These are phyloP conservation scores for Phorcus lineatus DNA, from an alignment of 2,888 invertebrate genomes.

Conservation along the genomic window DNA sequence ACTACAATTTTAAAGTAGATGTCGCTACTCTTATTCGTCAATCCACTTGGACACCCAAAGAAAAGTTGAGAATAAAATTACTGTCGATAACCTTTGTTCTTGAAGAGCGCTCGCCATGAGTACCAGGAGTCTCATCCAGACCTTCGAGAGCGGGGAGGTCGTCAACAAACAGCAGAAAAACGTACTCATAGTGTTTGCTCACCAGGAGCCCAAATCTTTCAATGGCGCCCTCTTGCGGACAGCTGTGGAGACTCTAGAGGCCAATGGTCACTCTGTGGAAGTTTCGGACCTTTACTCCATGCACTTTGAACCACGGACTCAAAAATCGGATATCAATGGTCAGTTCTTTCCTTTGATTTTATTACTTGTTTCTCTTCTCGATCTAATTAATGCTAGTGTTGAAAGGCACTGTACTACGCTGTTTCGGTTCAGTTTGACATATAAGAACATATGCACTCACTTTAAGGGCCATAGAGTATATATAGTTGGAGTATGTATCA, in stretches of 20 bases:
- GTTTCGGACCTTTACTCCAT: constrained; percentile 60
- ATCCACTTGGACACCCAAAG: too few relatives aligned
- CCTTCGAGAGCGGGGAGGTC: not conserved
- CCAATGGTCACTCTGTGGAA: constrained; percentile 49
- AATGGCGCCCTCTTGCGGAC: constrained; percentile 54
- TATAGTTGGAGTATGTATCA: too few relatives aligned
- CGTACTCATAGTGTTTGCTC: constrained; percentile 59
- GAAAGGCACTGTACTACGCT: too few relatives aligned
- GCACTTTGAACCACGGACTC: constrained; percentile 55
- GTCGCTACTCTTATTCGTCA: too few relatives aligned
- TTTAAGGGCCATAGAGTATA: too few relatives aligned
- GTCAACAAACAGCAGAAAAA: constrained; percentile 29
- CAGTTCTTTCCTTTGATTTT: not conserved
- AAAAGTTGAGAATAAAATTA: too few relatives aligned
- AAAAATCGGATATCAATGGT: constrained; percentile 48
- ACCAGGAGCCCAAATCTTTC: constrained; percentile 57
- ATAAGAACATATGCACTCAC: too few relatives aligned
- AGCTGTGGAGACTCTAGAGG: constrained; percentile 46
- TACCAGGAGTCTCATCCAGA: not conserved
- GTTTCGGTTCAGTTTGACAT: too few relatives aligned
- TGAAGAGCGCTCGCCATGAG: not conserved
- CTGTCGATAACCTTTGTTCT: too few relatives aligned
- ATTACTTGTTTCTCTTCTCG: too few relatives aligned
- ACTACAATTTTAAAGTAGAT: too few relatives aligned
- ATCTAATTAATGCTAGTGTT: too few relatives aligned